Conservation (phyloP, 1,140 invertebrate genomes). For the Halictus rubicundus region DNA sequence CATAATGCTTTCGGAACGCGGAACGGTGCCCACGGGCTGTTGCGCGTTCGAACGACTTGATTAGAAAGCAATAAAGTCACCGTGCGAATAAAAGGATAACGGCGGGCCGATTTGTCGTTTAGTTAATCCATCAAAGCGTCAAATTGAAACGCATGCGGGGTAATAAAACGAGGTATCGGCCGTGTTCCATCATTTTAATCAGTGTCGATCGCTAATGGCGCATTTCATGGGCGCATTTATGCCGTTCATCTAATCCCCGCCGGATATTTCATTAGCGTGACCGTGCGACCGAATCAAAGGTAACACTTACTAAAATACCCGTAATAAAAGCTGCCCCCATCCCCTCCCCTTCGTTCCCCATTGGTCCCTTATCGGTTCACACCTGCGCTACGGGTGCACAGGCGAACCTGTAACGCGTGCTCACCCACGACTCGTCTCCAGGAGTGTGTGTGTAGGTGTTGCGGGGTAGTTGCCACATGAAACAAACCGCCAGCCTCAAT, state of each 20-base stretch:
- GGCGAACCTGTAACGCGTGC: neutral
- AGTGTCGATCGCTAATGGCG: slow-evolving; percentile 45
- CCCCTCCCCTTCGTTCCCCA: too few relatives aligned
- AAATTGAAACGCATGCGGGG: neutral
- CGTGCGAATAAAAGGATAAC: too few relatives aligned
- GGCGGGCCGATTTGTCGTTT: neutral
- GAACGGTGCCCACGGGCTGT: too few relatives aligned
- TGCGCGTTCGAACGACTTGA: neutral
- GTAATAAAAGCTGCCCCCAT: slow-evolving; percentile 41
- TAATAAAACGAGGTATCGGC: neutral
- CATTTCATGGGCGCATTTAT: slow-evolving; percentile 49
- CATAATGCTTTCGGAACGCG: too few relatives aligned
- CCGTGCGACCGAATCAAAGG: slow-evolving; percentile 53
- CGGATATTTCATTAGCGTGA: slow-evolving; percentile 52
- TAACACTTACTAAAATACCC: slow-evolving; percentile 61
- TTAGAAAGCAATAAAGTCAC: neutral
- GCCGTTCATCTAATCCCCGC: slow-evolving; percentile 53
- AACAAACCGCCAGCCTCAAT: slow-evolving; percentile 50
- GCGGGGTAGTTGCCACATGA: slow-evolving; percentile 54
- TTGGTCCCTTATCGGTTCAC: neutral
- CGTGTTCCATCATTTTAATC: slow-evolving; percentile 1
- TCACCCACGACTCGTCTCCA: neutral
- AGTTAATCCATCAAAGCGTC: neutral
- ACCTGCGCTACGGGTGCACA: too few relatives aligned
- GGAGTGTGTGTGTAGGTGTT: slow-evolving; percentile 29